Evolutionary conservation across 2,113 vertebrate species (phyloP).

Genomic region (Lepus europaeus): DNA sequence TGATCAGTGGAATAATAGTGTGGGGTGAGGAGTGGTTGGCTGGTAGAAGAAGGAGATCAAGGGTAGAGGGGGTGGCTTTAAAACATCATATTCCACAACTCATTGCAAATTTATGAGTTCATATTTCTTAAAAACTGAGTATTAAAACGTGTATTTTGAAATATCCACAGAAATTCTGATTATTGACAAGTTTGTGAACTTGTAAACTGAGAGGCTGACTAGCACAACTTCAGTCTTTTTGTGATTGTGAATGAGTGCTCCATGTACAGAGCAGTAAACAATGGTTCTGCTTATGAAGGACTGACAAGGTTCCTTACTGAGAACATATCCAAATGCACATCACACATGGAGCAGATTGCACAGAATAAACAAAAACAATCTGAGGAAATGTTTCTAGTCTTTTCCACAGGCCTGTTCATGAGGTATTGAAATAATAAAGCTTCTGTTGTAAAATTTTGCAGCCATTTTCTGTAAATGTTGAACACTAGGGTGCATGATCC

Average conservation of each 20-base stretch:
- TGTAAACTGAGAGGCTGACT: not conserved
- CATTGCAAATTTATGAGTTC: not conserved
- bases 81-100: not conserved
- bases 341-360: not conserved
- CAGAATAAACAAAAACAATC: not conserved
- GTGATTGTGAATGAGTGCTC: not conserved
- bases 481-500: not conserved
- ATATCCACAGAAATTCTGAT: not conserved
- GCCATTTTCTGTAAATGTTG: not conserved
- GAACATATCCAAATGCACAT: not conserved
- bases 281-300: not conserved
- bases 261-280: not conserved
- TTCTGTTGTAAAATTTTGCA: not conserved
- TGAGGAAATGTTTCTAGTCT: not conserved
- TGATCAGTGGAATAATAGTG: not conserved
- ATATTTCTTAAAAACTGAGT: not conserved
- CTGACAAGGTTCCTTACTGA: not conserved
- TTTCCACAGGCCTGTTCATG: not conserved
- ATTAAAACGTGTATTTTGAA: not conserved
- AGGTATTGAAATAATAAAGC: not conserved
- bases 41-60: no score
- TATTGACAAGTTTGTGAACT: not conserved
- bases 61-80: not conserved
- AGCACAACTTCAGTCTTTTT: not conserved
- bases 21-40: rapidly evolving